Evolutionary conservation across 2,888 invertebrate species (phyloP), one percentile per base, ranked within the genome.

Genomic region (Dilophus febrilis): DNA sequence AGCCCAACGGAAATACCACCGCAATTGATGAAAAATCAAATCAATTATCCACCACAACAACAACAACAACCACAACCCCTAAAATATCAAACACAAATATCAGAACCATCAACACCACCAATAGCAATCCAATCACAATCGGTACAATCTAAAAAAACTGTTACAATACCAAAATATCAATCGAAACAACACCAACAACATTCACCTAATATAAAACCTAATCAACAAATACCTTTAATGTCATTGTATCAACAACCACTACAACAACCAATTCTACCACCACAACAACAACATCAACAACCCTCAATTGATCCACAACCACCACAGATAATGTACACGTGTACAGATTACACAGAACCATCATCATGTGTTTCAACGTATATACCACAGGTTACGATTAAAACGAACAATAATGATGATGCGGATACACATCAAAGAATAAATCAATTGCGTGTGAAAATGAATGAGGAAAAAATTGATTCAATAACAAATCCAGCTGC

Each of bases 281-380:
- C 3, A 16, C 13, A 14, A 16, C 17, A 32, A 16, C 32, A 32
- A 32, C 32, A 3, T 4, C 32, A 13, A 13, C 32, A 32, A 32
- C 6, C 12, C 6, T 13, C 5, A 11, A 27, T 27, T 6, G 27
- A 27, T 8, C 27, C 7, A 11, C 29, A 11, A 12, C 11, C 5
- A 8, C 22, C 4, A 8, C 22, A 22, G 22, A 17, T 29, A 12
- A 44, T 44, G 8, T 71, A 70, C 49, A 63, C 69, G 16, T 58
- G 67, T 32, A 67, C 67, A 11, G 67, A 67, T 52, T 67, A 59
- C 48, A 66, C 69, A 10, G 61, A 71, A 22, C 58, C 61, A 31
- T 53, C 61, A 31, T 53, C 57, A 30, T 49, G 44, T 18, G 37
- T 51, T 4, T 51, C 51, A n/a, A 64, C 67, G 2, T 68, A 69